Evolutionary conservation across 30 jellyfish, hydroid and myxozoan genomes (phyloP).

Genomic region (Aurelia coerulea): DNA sequence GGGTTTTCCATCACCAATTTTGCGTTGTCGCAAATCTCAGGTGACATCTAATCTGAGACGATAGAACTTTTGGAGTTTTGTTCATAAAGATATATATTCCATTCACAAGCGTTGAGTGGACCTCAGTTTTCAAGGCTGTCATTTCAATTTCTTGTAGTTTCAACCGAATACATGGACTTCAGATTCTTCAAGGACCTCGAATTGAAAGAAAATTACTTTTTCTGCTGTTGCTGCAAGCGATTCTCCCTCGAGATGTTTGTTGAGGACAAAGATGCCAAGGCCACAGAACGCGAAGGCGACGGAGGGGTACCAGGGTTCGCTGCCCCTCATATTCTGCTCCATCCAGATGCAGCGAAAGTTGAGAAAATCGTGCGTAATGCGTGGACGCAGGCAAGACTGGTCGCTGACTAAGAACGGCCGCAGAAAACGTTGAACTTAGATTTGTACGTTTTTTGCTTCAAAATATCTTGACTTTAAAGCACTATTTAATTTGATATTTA

Average conservation of each 20-base stretch:
- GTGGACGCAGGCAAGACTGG: conserved; percentile 94
- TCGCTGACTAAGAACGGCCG: conserved; percentile 65
- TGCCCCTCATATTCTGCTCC: conserved; percentile 88
- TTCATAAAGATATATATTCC: no score
- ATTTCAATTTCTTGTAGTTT: conserved; percentile 51
- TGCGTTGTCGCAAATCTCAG: no score
- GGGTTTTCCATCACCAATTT: no score
- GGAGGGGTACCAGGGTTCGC: conserved; percentile 78
- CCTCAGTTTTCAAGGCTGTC: no score
- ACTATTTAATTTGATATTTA: no score
- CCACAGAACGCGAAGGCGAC: conserved; percentile 71
- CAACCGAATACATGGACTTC: conserved; percentile 98
- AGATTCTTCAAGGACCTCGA: conserved; percentile 98
- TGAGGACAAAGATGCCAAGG: conserved; percentile 96
- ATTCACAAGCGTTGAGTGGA: no score
- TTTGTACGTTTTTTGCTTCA: no score
- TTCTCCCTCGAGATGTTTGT: conserved; percentile 85
- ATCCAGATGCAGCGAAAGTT: conserved; percentile 95
- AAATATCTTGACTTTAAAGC: no score
- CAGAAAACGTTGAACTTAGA: not conserved
- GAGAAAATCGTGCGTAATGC: conserved; percentile 96
- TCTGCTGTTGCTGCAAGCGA: conserved; percentile 94
- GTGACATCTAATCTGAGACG: no score
- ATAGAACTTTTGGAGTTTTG: no score
- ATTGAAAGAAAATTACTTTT: conserved; percentile 82